Evolutionary conservation across 2,888 invertebrate genomes (phyloP).

Genomic region (Koerneria pararmatus): DNA sequence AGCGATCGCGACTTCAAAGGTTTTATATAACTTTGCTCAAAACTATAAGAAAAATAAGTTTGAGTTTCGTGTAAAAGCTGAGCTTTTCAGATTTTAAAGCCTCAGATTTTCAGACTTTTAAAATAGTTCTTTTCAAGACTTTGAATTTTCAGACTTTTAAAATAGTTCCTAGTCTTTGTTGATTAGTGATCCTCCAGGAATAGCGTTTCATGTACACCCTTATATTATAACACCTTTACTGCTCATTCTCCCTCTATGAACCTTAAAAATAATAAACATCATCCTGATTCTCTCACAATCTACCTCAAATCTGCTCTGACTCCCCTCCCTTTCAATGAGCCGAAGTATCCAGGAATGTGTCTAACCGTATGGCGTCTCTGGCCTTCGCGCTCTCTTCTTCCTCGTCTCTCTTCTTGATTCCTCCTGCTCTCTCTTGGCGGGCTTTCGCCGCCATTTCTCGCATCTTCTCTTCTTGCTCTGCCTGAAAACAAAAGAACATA

Average conservation of each 20-base stretch:
- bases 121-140: too few species aligned
- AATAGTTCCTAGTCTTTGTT: too few species aligned
- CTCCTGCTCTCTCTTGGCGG: conserved; percentile 62
- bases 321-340: too few species aligned
- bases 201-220: too few species aligned
- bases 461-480: conserved; percentile 74
- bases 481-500: conserved; percentile 14
- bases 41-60: conserved; percentile 31
- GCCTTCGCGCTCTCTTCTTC: conserved; percentile 70
- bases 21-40: neutral
- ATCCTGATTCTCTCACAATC: neutral
- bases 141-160: too few species aligned
- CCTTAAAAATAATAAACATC: neutral
- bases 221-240: too few species aligned
- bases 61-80: neutral
- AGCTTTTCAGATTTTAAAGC: neutral
- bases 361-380: conserved; percentile 77
- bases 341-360: too few species aligned
- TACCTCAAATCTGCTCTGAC: neutral
- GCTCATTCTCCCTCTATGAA: too few species aligned
- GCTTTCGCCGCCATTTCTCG: conserved; percentile 88
- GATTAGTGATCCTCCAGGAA: too few species aligned
- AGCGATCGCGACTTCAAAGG: conserved; percentile 45
- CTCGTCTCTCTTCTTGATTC: conserved; percentile 62
- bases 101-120: too few species aligned